A percentile compares a stretch with the other conserved stretches of the same genome.
Conservation (phyloP, 2,888 invertebrate species). For the Pammene fasciana region DNA sequence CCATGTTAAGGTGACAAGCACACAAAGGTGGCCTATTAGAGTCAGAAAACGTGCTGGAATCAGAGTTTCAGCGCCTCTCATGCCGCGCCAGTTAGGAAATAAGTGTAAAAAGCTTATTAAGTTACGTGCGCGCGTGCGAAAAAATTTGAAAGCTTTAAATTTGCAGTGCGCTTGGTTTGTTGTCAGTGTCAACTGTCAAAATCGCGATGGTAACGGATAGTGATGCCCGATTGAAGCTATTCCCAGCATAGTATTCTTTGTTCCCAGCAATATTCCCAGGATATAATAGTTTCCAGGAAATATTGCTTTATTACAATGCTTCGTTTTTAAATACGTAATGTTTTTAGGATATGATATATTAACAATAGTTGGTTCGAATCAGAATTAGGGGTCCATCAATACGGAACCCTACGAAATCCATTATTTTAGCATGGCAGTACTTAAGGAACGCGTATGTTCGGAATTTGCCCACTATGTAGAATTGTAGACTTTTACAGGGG, state of each 20-base stretch:
- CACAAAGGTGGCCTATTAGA: slow-evolving; percentile 87
- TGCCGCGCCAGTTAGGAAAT: slow-evolving; percentile 53
- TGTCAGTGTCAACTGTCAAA: slow-evolving; percentile 28
- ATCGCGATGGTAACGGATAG: slow-evolving; percentile 12
- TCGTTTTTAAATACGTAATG: no score
- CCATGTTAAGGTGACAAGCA: slow-evolving; percentile 87
- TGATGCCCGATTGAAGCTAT: neutral
- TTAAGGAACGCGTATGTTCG: slow-evolving; percentile 17
- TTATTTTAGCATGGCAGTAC: slow-evolving; percentile 9
- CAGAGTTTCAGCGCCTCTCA: slow-evolving; percentile 77
- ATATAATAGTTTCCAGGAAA: neutral
- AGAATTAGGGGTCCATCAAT: no score
- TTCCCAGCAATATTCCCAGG: neutral
- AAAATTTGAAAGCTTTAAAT: slow-evolving; percentile 8
- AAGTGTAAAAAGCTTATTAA: slow-evolving; percentile 16
- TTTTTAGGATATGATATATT: no score
- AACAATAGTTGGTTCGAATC: no score
- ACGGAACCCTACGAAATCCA: no score
- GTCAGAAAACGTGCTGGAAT: slow-evolving; percentile 88
- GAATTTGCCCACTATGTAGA: neutral
- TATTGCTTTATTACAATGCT: neutral
- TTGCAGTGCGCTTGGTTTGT: slow-evolving; percentile 23
- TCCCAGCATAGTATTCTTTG: no score
- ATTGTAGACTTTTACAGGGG: no score
- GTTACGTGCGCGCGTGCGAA: slow-evolving; percentile 2